Percentiles rank a stretch among this genome's conserved stretches.
Evolutionary conservation across 2,888 invertebrate species (phyloP).

Genomic region (Julus scanicus): DNA sequence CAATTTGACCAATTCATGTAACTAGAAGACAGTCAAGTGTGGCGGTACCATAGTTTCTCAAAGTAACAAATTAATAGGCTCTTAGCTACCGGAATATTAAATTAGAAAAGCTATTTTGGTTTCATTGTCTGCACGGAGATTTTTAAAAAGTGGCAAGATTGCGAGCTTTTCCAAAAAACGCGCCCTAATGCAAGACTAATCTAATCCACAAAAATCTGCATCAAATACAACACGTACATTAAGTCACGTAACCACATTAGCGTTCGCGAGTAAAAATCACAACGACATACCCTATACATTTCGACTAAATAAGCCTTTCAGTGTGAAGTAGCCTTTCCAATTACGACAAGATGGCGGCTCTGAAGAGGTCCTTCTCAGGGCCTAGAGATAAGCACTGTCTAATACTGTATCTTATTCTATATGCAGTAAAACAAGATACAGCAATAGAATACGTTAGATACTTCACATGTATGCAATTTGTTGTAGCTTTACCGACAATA

Average conservation of each 20-base stretch:
- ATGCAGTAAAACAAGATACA: too few relatives aligned
- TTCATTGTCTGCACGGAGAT: conserved; percentile 1
- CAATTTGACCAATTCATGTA: background rate
- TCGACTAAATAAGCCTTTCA: background rate
- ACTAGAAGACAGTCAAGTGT: background rate
- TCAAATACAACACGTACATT: background rate
- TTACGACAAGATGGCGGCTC: background rate
- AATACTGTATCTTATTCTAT: too few relatives aligned
- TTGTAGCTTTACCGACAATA: too few relatives aligned
- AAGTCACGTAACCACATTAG: background rate
- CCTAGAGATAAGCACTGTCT: background rate
- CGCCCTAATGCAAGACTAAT: background rate
- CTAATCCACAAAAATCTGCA: conserved; percentile 19
- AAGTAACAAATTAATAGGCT: background rate
- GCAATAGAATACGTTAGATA: too few relatives aligned
- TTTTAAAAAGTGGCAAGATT: background rate
- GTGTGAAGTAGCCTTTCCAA: background rate
- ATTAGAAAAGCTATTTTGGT: background rate
- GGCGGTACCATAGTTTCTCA: conserved; percentile 3
- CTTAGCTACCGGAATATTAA: background rate
- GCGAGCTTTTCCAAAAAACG: background rate
- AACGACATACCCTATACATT: background rate
- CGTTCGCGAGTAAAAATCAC: background rate
- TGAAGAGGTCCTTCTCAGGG: background rate
- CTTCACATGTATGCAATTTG: too few relatives aligned